phyloP scores from a whole-genome alignment of 1,140 invertebrate species.

The Venturia canescens region DNA sequence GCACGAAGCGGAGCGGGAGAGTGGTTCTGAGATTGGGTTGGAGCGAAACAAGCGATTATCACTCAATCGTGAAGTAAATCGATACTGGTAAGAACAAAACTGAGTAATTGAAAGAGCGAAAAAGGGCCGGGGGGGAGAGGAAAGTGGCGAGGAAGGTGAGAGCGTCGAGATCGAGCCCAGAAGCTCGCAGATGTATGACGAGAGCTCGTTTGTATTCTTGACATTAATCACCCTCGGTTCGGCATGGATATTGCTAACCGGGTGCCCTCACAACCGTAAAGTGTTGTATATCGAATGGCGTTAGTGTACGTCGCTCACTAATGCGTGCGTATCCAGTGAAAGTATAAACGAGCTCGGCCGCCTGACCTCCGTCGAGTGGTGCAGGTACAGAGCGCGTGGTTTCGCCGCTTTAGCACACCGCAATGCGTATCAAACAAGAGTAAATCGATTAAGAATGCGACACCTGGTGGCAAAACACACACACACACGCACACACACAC shows the following conservation, averaged over 20 bases:
- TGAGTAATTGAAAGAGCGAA: slow-evolving; percentile 25
- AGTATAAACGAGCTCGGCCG: slow-evolving; percentile 22
- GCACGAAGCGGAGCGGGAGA: no score
- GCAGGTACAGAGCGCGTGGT: neutral
- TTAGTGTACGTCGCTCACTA: slow-evolving; percentile 8
- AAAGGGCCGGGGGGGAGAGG: neutral
- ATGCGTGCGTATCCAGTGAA: slow-evolving; percentile 12
- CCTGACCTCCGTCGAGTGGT: slow-evolving; percentile 9
- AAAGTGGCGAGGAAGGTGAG: slow-evolving; percentile 9
- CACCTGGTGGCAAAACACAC: neutral
- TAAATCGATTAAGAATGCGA: slow-evolving; percentile 17
- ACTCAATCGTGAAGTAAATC: neutral
- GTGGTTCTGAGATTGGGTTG: no score
- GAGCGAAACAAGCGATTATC: slow-evolving; percentile 4
- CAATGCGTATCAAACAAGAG: slow-evolving; percentile 10
- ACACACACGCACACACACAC: no score
- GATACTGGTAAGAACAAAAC: slow-evolving; percentile 38
- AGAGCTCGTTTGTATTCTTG: slow-evolving; percentile 45
- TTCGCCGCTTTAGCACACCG: neutral
- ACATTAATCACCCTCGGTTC: slow-evolving; percentile 45
- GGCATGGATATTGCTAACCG: slow-evolving; percentile 16
- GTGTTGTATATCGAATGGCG: slow-evolving; percentile 20
- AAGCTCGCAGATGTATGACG: slow-evolving; percentile 30
- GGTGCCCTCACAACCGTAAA: slow-evolving; percentile 7
- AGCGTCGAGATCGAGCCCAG: neutral